phyloP scores from a whole-genome alignment of 2,797 vertebrate genomes.

The Sebastes diaconus region DNA sequence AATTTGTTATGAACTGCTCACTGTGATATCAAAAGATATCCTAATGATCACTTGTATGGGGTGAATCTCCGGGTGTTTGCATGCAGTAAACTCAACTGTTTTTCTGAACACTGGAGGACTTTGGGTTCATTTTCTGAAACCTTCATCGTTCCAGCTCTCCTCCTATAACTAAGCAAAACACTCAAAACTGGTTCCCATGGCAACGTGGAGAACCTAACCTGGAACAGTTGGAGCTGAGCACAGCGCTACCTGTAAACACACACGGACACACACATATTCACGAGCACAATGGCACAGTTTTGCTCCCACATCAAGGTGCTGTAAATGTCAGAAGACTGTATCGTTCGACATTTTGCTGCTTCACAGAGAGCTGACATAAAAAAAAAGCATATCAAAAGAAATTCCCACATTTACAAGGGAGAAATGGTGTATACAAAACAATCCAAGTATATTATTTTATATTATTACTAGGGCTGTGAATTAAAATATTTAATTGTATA shows the following conservation, averaged over 20 bases:
- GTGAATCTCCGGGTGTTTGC: constrained; percentile 3
- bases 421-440: not conserved
- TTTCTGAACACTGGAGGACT: constrained; percentile 14
- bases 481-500: too few relatives aligned
- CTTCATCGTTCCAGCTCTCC: constrained; percentile 44
- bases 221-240: constrained; percentile 59
- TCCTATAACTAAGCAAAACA: constrained; percentile 66
- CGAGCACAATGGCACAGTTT: constrained; percentile 19
- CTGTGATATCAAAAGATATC: constrained; percentile 38
- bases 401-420: not conserved
- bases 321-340: constrained; percentile 50
- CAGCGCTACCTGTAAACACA: constrained; percentile 61
- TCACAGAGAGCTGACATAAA: not conserved
- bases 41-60: constrained; percentile 24
- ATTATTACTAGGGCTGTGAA: not conserved
- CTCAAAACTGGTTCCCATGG: constrained; percentile 74
- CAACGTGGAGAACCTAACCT: constrained; percentile 68
- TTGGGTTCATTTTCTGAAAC: constrained; percentile 49
- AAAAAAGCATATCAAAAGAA: not conserved
- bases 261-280: constrained; percentile 25
- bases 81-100: not conserved
- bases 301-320: constrained; percentile 39
- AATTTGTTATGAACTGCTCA: not conserved
- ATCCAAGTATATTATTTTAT: not conserved
- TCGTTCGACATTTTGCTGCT: constrained; percentile 20